Base-by-base conservation (phyloP, 2,888 invertebrate genomes). In the Tuberolachnus salignus region DNA sequence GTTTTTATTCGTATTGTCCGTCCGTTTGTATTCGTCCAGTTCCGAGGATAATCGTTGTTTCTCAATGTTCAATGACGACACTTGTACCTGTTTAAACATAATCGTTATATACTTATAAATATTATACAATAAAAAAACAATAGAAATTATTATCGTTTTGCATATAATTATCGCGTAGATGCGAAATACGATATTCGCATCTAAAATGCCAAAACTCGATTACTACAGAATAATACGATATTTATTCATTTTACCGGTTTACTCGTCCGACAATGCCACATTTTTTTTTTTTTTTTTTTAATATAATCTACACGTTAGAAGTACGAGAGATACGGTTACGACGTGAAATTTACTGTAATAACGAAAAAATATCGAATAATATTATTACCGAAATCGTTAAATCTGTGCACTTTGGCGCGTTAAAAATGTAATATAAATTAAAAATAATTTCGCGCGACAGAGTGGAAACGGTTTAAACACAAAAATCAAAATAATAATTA, bases 1-100 rank as follows among this genome's bases (percentile, higher is more conserved):
- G 19, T 21, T 57, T 59, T 67, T 78, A 19, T 78, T 49, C 34
- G 42, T n/a, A 14, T 21, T 49, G 8, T 75, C 66, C 16, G 14
- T 26, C 26, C 14, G 19, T 59, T 69, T 78, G 19, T 51, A 34
- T 67, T 57, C 67, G 10, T 66, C 78, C 11, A 78, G 21, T 59
- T 78, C 67, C 0, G 46, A 46, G 0, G 67, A 46, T 34, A 80
- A 42, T 8, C 19, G 59, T 16, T 73, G 59, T 49, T 80, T 74
- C 10, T 75, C 80, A 11, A 64, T 55, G 23, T 23, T 67, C 67
- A 80, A 51, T 1, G 53, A 63, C 46, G 81, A 53, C n/a, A 72
- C 63, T 3, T 73, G 69, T 14, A 46, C 42, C 55, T 78, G 49
- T 55, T 59, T 57, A 34, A 34, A 34, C 34, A 34, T 34, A 34